phyloP scores from a whole-genome alignment of 2,888 invertebrate species.

The Thymelicus sylvestris region DNA sequence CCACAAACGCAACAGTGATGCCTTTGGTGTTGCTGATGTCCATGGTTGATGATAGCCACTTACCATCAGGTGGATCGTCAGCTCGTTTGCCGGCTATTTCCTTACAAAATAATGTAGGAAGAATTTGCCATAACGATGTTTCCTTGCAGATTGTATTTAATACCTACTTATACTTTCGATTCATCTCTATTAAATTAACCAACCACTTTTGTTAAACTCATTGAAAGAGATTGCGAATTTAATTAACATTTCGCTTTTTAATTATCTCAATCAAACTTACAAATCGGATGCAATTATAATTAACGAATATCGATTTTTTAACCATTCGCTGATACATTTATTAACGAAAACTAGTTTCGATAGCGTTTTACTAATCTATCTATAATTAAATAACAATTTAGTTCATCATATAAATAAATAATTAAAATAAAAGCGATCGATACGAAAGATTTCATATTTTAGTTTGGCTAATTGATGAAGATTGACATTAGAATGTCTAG shows the following conservation, averaged over 20 bases:
- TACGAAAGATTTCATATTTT: constrained; percentile 2
- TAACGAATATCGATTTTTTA: constrained; percentile 23
- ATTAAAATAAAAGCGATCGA: constrained; percentile 40
- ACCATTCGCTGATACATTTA: constrained; percentile 32
- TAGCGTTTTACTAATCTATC: constrained; percentile 13
- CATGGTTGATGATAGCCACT: no score
- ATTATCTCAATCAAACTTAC: constrained; percentile 18
- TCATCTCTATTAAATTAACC: not conserved
- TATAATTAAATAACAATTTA: constrained; percentile 30
- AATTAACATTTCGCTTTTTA: constrained; percentile 5
- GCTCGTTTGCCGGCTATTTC: no score
- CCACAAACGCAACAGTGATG: no score
- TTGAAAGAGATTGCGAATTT: not conserved
- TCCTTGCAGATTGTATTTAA: no score
- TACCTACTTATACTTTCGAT: no score
- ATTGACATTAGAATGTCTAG: not conserved
- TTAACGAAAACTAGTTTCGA: constrained; percentile 38
- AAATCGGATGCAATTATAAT: constrained; percentile 22
- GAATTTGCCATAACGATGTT: no score
- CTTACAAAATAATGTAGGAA: no score
- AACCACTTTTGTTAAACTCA: not conserved
- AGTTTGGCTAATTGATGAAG: constrained; percentile 15
- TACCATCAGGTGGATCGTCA: no score
- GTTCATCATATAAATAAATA: constrained; percentile 37
- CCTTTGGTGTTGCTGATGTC: no score